Evolutionary conservation across 2,888 invertebrate genomes (phyloP), one percentile per base, ranked within the genome.

Genomic region (Steinernema scapterisci): DNA sequence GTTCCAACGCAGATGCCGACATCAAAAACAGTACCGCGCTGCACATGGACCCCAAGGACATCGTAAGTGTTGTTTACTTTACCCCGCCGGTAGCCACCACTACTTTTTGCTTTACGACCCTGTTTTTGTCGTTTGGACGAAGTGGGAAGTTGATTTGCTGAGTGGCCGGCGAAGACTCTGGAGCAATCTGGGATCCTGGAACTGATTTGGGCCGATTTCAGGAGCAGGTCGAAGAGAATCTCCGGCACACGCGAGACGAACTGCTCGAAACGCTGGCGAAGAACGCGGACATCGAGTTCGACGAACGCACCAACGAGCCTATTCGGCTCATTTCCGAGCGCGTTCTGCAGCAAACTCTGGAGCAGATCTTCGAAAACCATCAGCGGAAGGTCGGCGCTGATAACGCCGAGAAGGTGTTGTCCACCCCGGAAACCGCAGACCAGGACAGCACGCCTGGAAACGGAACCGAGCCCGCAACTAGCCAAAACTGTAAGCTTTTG

Each of bases 221-320:
- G 63, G 63, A 63, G 63, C 63, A 63, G 63, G 63, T 63, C 63
- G 63, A 63, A 31, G 63, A 63, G 31, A 63, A 63, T n/a, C 63
- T 63, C 31, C 27, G 63, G 1, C 21, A 63, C 31, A 63, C 63
- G 63, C 21, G 63, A 13, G 63, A 63, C 63, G 63, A 63, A 27
- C 63, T 63, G 63, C 63, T 63, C 11, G 63, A 63, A 27, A 63
- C 63, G 63, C 63, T 63, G 63, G 63, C 63, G 27, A 63, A 63
- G 63, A 63, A 63, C 38, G 63, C 63, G 11, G 63, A 63, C 31
- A 31, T 63, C 38, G 16, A 63, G 16, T 31, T 63, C 7, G 63
- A 63, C 63, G 63, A 63, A 31, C 27, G 63, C 11, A 63, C 63
- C 31, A 63, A 63, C 63, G 63, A 63, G 63, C 63, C 63, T 3